These are phyloP conservation scores for Limnodromus scolopaceus DNA, from an alignment of 2,797 vertebrate species.

Conservation along the genomic window DNA sequence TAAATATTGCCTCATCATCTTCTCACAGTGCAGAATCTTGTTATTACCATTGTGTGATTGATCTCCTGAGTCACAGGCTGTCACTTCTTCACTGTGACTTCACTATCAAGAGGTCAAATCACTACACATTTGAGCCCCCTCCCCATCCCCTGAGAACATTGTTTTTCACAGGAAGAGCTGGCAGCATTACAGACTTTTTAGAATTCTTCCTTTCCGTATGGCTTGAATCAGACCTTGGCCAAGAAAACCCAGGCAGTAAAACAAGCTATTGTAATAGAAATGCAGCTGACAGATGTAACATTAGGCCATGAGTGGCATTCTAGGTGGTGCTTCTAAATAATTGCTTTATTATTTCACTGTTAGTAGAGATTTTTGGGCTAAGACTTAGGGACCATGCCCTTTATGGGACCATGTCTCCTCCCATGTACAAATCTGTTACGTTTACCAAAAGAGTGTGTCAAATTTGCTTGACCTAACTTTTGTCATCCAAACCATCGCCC, in stretches of 20 bases:
- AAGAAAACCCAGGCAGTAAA: neutral
- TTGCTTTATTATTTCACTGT: neutral
- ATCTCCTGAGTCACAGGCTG: constrained; percentile 2
- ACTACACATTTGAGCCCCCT: neutral
- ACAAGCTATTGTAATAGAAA: neutral
- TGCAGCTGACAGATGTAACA: constrained; percentile 32
- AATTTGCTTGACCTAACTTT: neutral
- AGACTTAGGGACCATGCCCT: neutral
- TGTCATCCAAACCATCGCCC: neutral
- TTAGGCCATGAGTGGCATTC: neutral
- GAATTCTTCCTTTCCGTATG: neutral
- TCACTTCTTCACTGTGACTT: neutral
- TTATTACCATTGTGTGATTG: neutral
- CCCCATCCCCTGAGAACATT: neutral
- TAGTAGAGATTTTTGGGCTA: neutral
- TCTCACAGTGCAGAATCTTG: neutral
- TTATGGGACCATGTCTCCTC: neutral
- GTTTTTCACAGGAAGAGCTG: neutral
- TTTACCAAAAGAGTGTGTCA: neutral
- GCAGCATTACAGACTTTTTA: neutral
- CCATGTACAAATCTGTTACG: neutral
- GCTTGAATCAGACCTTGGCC: constrained; percentile 42
- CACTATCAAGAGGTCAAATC: neutral
- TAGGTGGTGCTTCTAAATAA: neutral
- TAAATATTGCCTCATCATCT: neutral